Percentiles rank a stretch among this genome's conserved stretches.
Conservation (phyloP, 2,888 invertebrate species). For the Thymelicus acteon region DNA sequence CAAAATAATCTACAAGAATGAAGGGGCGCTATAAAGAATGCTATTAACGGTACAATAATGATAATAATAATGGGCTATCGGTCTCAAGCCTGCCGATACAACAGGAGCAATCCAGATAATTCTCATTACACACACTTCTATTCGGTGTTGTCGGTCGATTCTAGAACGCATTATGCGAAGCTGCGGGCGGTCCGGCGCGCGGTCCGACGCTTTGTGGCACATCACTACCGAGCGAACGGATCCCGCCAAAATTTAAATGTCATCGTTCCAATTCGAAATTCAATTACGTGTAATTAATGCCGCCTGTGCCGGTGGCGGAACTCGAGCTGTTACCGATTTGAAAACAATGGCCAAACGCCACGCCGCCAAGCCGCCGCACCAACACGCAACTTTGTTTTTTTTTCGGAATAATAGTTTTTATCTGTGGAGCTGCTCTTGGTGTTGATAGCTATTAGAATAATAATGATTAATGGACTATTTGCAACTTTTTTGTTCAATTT, state of each 20-base stretch:
- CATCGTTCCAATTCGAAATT: constrained; percentile 88
- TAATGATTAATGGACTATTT: constrained; percentile 48
- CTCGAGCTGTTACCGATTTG: constrained; percentile 73
- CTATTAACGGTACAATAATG: constrained; percentile 75
- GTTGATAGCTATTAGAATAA: constrained; percentile 57
- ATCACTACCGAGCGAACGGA: constrained; percentile 69
- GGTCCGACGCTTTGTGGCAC: constrained; percentile 75
- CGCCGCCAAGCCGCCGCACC: constrained; percentile 67
- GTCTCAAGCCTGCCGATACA: constrained; percentile 71
- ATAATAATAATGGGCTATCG: constrained; percentile 41
- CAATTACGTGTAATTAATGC: constrained; percentile 87
- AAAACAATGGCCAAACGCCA: constrained; percentile 71
- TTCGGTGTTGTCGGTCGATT: constrained; percentile 75
- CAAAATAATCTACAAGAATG: constrained; percentile 75
- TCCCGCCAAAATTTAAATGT: constrained; percentile 85
- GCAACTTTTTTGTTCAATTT: constrained; percentile 39
- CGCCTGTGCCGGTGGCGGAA: constrained; percentile 76
- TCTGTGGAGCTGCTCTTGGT: constrained; percentile 48
- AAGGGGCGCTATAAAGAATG: constrained; percentile 73
- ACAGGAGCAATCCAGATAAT: constrained; percentile 83
- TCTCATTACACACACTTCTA: constrained; percentile 83
- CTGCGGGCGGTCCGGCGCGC: constrained; percentile 76
- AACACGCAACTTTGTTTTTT: constrained; percentile 66
- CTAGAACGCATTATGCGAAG: constrained; percentile 75
- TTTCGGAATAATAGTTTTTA: constrained; percentile 46